Conservation (phyloP, 1,140 invertebrate genomes). For the Solenopsis fugax region DNA sequence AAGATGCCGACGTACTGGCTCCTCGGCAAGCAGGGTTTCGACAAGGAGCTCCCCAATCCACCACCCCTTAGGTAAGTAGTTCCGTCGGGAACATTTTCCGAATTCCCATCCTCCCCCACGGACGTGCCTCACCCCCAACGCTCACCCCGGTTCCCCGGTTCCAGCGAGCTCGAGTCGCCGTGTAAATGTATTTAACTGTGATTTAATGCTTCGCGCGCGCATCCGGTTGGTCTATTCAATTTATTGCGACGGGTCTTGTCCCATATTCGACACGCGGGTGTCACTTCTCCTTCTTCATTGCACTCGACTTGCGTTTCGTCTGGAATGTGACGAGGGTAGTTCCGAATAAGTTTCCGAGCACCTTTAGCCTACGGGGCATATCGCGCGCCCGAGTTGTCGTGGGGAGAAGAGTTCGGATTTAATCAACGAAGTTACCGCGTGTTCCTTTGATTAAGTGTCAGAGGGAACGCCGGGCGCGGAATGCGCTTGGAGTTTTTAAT, state of each 20-base stretch:
- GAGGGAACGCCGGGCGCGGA: not conserved
- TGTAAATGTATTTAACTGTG: not conserved
- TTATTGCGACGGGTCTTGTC: not conserved
- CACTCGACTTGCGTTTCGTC: not conserved
- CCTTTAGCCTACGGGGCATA: not conserved
- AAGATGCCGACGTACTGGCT: slow-evolving; percentile 97
- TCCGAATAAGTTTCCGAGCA: not conserved
- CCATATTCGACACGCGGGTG: not conserved
- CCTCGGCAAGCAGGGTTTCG: slow-evolving; percentile 94
- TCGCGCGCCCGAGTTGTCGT: not conserved
- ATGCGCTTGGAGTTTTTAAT: slow-evolving; percentile 48
- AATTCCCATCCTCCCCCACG: slow-evolving; percentile 8
- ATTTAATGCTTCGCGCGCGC: not conserved
- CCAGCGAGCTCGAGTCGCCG: not conserved
- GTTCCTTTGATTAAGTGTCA: slow-evolving; percentile 35
- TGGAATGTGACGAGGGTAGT: not conserved
- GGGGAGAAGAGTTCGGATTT: slow-evolving; percentile 15
- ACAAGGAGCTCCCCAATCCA: slow-evolving; percentile 93
- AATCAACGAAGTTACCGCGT: slow-evolving; percentile 39
- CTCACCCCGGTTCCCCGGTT: too few species aligned
- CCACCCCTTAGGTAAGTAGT: slow-evolving; percentile 91
- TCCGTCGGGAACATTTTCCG: slow-evolving; percentile 34
- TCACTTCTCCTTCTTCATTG: not conserved
- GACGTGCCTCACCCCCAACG: not conserved
- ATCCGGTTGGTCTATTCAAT: slow-evolving; percentile 13